Evolutionary conservation across 2,797 vertebrate genomes (phyloP), one percentile per base, ranked within the genome.

Genomic region (Hemibagrus guttatus): DNA sequence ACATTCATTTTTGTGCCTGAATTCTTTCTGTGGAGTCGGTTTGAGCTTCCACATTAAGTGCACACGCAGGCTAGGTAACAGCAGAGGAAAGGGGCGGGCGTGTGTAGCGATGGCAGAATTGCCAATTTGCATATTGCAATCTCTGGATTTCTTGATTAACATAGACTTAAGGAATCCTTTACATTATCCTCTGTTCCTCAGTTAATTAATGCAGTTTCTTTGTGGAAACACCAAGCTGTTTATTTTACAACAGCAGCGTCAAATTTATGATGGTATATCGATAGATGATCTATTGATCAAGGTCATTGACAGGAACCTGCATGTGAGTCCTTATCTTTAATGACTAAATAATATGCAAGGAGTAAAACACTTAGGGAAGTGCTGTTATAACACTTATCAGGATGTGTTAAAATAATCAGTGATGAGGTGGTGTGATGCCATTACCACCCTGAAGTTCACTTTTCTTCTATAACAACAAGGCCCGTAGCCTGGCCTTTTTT

Each of bases 341-440:
- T n/a, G 59, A n/a, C 58, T 63, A 63, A 28, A 80, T 42, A 61
- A 80, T 80, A 80, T 26, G 11, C 46, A 49, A 63, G 39, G 59
- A 42, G 59, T 63, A 81, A 81, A 81, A 42, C 59, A 46, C 58
- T 81, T 42, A 46, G 35, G 23, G 78, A 81, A 61, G 59, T 63
- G 58, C 56, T 46, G 56, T 46, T 80, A n/a, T 81, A 63, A 63
- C 79, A 56, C 79, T 49, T 58, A 46, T 74, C 72, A 59, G 21
- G 56, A 81, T 64, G 46, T 61, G 85, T 63, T 81, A 54, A 35
- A 59, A 76, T 81, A 26, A 74, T 35, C 58, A 26, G n/a, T 75
- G 71, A 74, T 52, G 63, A 46, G n/a, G 28, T 68, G 63, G 81
- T 14, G 46, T 82, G 81, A 52, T 54, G 42, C 28, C 13, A 9